Percentiles rank a stretch among this genome's conserved stretches.
These are phyloP conservation scores for Poeciliopsis retropinna DNA, from an alignment of 2,113 vertebrate species.

Conservation along the genomic window DNA sequence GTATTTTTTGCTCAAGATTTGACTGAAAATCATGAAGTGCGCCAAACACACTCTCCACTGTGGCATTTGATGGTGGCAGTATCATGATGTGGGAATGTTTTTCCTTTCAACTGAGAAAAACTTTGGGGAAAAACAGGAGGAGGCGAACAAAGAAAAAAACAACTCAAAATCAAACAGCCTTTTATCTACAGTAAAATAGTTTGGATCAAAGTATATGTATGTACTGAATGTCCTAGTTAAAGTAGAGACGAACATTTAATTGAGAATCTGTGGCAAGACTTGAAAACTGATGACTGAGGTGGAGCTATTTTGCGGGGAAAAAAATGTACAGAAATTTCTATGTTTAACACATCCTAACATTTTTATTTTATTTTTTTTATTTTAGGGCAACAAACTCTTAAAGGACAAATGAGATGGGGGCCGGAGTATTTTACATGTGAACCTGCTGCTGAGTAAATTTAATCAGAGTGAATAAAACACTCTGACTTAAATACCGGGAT, in stretches of 20 bases:
- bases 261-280: background rate
- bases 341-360: background rate
- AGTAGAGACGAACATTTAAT: background rate
- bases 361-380: background rate
- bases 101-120: background rate
- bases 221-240: background rate
- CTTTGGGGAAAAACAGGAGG: background rate
- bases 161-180: background rate
- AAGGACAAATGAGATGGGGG: slow-evolving; percentile 16
- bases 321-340: background rate
- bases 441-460: slow-evolving; percentile 42
- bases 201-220: background rate
- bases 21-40: slow-evolving; percentile 97
- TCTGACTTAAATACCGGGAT: slow-evolving; percentile 87
- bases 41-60: background rate
- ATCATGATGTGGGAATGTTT: background rate
- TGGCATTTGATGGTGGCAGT: background rate
- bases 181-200: background rate
- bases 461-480: slow-evolving; percentile 68
- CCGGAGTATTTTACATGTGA: slow-evolving; percentile 2
- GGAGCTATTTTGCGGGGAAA: background rate
- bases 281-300: background rate
- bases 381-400: slow-evolving; percentile 23
- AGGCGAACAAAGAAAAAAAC: background rate
- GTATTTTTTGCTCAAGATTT: slow-evolving; percentile 95